Percentiles rank a stretch among this genome's conserved stretches.
These are phyloP conservation scores for Microvelia longipes DNA, from an alignment of 1,140 invertebrate genomes.

Conservation along the genomic window DNA sequence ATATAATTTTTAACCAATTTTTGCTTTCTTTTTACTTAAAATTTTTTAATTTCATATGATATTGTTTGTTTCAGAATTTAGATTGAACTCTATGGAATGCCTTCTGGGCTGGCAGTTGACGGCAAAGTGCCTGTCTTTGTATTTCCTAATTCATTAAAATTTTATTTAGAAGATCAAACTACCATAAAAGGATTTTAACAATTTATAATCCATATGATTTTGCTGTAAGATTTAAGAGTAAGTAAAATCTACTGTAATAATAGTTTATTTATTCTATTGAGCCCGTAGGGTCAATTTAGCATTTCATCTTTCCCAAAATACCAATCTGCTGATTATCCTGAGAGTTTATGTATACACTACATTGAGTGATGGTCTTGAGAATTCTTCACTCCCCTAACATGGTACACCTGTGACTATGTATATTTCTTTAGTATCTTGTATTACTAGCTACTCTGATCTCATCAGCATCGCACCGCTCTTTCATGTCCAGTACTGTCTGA, in stretches of 20 bases:
- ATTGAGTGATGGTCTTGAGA: too few relatives aligned
- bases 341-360: conserved; percentile 6
- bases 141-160: conserved; percentile 59
- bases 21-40: too few relatives aligned
- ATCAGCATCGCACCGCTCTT: too few relatives aligned
- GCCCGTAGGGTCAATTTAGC: too few relatives aligned
- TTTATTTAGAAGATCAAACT: conserved; percentile 57
- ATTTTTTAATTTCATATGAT: background rate
- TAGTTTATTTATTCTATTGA: too few relatives aligned
- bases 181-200: conserved; percentile 70
- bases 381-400: too few relatives aligned
- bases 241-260: too few relatives aligned
- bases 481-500: too few relatives aligned
- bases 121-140: conserved; percentile 61
- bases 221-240: conserved; percentile 72
- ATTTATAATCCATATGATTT: conserved; percentile 82
- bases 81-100: conserved; percentile 16
- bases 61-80: conserved; percentile 3
- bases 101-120: conserved; percentile 6
- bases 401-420: conserved; percentile 7
- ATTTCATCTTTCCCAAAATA: too few relatives aligned
- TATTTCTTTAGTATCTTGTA: background rate
- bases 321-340: conserved; percentile 2
- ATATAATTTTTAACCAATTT: too few relatives aligned
- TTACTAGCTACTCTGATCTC: too few relatives aligned